phyloP scores from a whole-genome alignment of 2,888 invertebrate species.

The Dermolepida albohirtum region DNA sequence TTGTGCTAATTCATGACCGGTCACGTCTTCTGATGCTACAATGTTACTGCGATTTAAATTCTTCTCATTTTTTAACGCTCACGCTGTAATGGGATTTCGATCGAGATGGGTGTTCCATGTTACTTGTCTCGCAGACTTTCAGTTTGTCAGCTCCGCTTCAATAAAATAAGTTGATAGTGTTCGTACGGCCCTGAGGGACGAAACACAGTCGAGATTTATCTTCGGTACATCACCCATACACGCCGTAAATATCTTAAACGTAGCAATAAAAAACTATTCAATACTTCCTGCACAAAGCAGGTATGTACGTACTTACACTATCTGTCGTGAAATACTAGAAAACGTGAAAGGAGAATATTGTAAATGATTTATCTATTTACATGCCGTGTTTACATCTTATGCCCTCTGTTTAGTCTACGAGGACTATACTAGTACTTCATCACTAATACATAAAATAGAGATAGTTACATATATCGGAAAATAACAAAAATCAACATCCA shows the following conservation, averaged over 20 bases:
- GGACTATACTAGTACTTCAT: too few species aligned
- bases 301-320: too few species aligned
- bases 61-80: conserved; percentile 58
- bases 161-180: conserved; percentile 37
- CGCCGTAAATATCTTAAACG: conserved; percentile 15
- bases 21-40: conserved; percentile 49
- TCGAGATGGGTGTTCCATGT: conserved; percentile 61
- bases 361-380: conserved; percentile 10
- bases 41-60: conserved; percentile 57
- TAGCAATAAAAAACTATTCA: conserved; percentile 9
- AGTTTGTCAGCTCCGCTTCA: conserved; percentile 57
- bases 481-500: too few species aligned
- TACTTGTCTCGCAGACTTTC: conserved; percentile 54
- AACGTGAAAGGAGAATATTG: conserved; percentile 24
- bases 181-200: conserved; percentile 5
- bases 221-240: conserved; percentile 23
- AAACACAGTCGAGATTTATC: conserved; percentile 34
- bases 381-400: too few species aligned
- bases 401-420: too few species aligned
- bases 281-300: too few species aligned
- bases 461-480: too few species aligned
- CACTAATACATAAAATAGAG: too few species aligned
- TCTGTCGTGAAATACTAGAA: conserved; percentile 12
- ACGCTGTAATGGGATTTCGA: conserved; percentile 58
- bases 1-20: conserved; percentile 52